Conservation (phyloP, 2,113 vertebrate genomes). For the Otocyon megalotis region DNA sequence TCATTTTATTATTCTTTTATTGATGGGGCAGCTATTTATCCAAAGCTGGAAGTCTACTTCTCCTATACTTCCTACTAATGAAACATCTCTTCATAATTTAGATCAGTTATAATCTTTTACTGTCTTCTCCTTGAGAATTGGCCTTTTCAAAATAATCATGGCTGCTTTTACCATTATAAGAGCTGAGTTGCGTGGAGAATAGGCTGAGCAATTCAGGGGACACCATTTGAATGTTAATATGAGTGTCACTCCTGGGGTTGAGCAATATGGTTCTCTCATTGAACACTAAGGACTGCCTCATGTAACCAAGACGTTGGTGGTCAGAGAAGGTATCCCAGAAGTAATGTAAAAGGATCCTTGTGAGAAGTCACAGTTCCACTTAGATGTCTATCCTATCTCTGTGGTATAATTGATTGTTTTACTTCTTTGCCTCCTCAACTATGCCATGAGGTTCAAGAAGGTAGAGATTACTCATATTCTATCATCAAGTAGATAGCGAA, state of each 20-base stretch:
- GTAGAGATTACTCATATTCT: background rate
- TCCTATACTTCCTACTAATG: background rate
- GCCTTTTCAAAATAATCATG: background rate
- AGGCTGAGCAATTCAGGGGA: background rate
- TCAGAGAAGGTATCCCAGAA: background rate
- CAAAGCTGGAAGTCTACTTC: background rate
- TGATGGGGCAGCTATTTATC: background rate
- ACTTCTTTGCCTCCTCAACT: background rate
- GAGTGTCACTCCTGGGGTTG: background rate
- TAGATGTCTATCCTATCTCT: background rate
- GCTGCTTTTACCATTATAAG: background rate
- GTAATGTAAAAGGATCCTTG: background rate
- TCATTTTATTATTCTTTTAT: background rate
- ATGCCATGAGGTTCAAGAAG: background rate
- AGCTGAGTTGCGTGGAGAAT: background rate
- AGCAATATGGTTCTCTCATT: background rate
- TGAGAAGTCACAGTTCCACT: background rate
- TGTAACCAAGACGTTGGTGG: background rate
- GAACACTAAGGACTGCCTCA: background rate
- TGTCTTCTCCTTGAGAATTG: background rate
- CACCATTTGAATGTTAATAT: background rate
- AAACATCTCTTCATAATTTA: background rate
- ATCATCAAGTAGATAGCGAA: background rate
- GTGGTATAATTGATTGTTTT: background rate
- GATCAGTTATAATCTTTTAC: background rate